phyloP scores from a whole-genome alignment of 2,888 invertebrate genomes.

The Aplocera efformata region DNA sequence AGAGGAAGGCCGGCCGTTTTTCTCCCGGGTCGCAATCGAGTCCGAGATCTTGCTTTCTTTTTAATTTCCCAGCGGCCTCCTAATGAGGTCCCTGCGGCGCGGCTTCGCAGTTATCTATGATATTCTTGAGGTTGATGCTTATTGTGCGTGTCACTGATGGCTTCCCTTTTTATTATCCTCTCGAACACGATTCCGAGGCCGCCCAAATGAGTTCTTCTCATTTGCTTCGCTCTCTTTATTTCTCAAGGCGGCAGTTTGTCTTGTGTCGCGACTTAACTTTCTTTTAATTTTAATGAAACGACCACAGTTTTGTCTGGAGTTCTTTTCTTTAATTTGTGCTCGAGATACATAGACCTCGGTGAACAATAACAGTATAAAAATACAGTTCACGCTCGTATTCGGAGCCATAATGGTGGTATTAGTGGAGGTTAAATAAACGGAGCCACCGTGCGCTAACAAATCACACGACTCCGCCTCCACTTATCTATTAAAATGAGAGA shows the following conservation, averaged over 20 bases:
- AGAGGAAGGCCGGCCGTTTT: slow-evolving; percentile 74
- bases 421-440: slow-evolving; percentile 34
- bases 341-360: slow-evolving; percentile 29
- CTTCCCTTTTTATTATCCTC: slow-evolving; percentile 80
- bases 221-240: slow-evolving; percentile 78
- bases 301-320: slow-evolving; percentile 43
- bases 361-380: slow-evolving; percentile 24
- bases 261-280: slow-evolving; percentile 70
- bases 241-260: slow-evolving; percentile 77
- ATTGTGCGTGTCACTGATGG: slow-evolving; percentile 81
- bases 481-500: slow-evolving; percentile 80
- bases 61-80: slow-evolving; percentile 81
- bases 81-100: slow-evolving; percentile 76
- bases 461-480: slow-evolving; percentile 71
- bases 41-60: slow-evolving; percentile 80
- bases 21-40: slow-evolving; percentile 74
- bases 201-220: slow-evolving; percentile 77
- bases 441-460: slow-evolving; percentile 56
- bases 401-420: slow-evolving; percentile 19
- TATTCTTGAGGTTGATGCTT: slow-evolving; percentile 81
- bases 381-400: slow-evolving; percentile 22
- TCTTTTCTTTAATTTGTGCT: slow-evolving; percentile 46
- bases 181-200: slow-evolving; percentile 78
- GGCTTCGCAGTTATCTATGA: slow-evolving; percentile 77
- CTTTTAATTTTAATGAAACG: slow-evolving; percentile 68